These are phyloP conservation scores for Monarcha castaneiventris DNA, from an alignment of 2,113 vertebrate species.

Conservation along the genomic window DNA sequence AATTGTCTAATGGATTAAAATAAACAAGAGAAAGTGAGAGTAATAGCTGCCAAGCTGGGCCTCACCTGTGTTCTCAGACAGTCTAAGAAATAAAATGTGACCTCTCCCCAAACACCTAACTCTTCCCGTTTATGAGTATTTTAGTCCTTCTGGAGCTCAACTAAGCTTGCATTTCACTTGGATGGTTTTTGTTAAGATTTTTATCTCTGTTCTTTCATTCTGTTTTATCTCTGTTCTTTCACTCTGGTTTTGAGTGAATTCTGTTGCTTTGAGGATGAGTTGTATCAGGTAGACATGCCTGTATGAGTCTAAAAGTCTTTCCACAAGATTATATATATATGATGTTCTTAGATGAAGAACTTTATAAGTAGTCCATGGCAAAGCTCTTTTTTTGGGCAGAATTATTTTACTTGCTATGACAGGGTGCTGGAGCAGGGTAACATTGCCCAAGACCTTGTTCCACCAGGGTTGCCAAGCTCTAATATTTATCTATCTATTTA, in stretches of 20 bases:
- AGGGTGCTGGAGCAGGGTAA: background rate
- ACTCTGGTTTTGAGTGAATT: background rate
- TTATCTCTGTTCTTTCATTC: background rate
- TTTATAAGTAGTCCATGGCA: background rate
- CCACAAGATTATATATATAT: background rate
- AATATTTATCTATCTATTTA: background rate
- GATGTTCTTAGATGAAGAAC: background rate
- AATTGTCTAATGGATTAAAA: background rate
- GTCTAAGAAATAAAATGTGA: background rate
- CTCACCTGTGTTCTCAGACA: background rate
- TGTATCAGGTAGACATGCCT: background rate
- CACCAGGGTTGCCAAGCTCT: background rate
- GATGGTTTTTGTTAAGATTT: background rate
- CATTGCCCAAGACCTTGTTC: background rate
- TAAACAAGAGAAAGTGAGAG: background rate
- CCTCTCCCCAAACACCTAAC: background rate
- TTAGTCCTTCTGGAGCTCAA: background rate
- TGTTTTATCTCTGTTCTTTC: background rate
- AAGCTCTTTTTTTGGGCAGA: background rate
- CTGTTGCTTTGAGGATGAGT: background rate
- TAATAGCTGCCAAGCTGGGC: background rate
- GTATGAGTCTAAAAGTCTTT: background rate
- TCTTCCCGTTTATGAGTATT: background rate
- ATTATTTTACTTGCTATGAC: background rate
- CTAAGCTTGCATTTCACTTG: background rate